phyloP scores from a whole-genome alignment of 64 coral and sea anemone species.

The Actinia equina region DNA sequence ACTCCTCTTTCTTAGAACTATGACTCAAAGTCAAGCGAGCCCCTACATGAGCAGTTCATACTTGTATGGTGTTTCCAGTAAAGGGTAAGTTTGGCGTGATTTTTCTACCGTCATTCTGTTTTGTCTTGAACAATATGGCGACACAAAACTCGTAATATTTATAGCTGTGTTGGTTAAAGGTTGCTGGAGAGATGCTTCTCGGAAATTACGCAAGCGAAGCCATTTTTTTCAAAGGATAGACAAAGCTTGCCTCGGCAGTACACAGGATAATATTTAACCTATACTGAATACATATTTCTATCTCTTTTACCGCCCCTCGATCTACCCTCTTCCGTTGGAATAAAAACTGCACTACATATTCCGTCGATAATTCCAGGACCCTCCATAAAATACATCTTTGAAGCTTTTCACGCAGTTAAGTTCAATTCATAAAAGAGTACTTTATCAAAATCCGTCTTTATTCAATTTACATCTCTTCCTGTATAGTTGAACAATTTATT shows the following conservation, averaged over 20 bases:
- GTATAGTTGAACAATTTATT: constrained; percentile 5
- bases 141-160: not conserved
- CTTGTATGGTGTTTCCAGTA: not conserved
- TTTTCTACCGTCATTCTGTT: constrained; percentile 5
- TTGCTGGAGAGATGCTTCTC: constrained; percentile 20
- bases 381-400: not conserved
- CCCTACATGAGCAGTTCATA: constrained; percentile 24
- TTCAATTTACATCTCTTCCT: constrained; percentile 5
- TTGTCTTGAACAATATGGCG: constrained; percentile 21
- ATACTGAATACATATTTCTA: not conserved
- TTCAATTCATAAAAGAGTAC: not conserved
- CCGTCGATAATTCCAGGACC: not conserved
- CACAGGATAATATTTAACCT: constrained; percentile 4
- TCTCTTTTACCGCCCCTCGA: constrained; percentile 18
- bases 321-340: constrained; percentile 5
- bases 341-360: not conserved
- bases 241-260: not conserved
- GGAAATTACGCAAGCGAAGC: constrained; percentile 1
- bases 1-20: constrained; percentile 13
- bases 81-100: constrained; percentile 26
- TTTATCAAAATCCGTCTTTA: not conserved
- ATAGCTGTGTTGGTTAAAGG: constrained; percentile 14
- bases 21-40: constrained; percentile 34
- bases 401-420: not conserved
- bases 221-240: not conserved